Conservation (phyloP, 2,797 vertebrate genomes). For the Falco naumanni region DNA sequence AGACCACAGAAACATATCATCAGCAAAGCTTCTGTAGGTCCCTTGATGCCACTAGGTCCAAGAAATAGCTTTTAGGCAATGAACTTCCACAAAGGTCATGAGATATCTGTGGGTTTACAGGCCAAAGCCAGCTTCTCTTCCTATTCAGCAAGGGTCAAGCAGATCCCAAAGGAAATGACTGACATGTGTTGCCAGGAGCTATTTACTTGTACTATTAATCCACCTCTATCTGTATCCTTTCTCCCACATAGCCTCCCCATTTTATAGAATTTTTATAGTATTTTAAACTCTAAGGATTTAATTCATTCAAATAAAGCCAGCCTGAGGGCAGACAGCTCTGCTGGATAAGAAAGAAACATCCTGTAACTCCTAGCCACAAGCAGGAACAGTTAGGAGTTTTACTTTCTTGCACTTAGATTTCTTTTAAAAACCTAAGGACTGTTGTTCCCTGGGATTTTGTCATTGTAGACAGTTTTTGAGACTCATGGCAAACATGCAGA, state of each 20-base stretch:
- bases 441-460: neutral
- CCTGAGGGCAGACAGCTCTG: neutral
- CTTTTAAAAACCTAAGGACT: neutral
- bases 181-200: neutral
- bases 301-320: slow-evolving; percentile 31
- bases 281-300: neutral
- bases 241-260: neutral
- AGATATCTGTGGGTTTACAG: slow-evolving; percentile 28
- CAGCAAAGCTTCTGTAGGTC: neutral
- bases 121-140: neutral
- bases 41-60: neutral
- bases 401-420: neutral
- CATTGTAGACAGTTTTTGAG: neutral
- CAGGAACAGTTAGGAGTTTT: neutral
- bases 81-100: slow-evolving; percentile 30
- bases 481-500: neutral
- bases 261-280: neutral
- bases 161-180: slow-evolving; percentile 15
- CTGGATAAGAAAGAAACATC: neutral
- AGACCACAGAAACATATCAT: neutral
- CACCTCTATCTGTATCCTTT: slow-evolving; percentile 4
- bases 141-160: neutral
- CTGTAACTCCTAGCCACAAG: neutral
- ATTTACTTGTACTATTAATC: slow-evolving; percentile 37
- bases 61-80: neutral